These are phyloP conservation scores for Centropus unirufus DNA, from an alignment of 2,113 vertebrate species.

Conservation along the genomic window DNA sequence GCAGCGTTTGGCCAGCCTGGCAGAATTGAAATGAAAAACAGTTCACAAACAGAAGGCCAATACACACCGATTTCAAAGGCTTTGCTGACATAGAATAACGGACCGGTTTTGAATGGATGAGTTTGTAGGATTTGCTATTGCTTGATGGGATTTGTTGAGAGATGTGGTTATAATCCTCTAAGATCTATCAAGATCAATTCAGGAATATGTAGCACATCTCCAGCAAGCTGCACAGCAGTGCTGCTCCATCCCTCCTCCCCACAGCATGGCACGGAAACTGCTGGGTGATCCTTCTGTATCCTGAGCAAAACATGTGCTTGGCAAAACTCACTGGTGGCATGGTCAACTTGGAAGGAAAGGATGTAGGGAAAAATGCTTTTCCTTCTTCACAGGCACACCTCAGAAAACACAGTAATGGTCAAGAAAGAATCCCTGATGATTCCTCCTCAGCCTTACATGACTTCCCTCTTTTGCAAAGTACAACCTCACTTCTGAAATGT, in stretches of 20 bases:
- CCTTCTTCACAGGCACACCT: not conserved
- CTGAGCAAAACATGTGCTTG: not conserved
- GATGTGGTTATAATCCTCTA: not conserved
- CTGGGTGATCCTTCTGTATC: not conserved
- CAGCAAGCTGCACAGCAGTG: not conserved
- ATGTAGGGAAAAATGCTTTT: not conserved
- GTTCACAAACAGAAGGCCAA: not conserved
- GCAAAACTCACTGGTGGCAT: not conserved
- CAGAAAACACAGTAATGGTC: not conserved
- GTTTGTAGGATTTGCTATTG: not conserved
- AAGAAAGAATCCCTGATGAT: not conserved
- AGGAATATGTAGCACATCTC: not conserved
- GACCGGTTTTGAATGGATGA: not conserved
- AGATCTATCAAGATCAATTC: not conserved
- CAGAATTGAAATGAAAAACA: not conserved
- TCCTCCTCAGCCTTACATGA: not conserved
- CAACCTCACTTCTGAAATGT: not conserved
- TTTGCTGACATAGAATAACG: not conserved
- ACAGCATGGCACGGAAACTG: not conserved
- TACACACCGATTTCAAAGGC: not conserved
- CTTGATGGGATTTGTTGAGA: not conserved
- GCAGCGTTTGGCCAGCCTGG: slow-evolving; percentile 61
- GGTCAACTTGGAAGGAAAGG: not conserved
- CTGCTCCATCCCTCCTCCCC: not conserved
- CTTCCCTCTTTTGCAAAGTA: not conserved